Conservation (phyloP, 2,888 invertebrate species). For the Eubasilissa splendida region DNA sequence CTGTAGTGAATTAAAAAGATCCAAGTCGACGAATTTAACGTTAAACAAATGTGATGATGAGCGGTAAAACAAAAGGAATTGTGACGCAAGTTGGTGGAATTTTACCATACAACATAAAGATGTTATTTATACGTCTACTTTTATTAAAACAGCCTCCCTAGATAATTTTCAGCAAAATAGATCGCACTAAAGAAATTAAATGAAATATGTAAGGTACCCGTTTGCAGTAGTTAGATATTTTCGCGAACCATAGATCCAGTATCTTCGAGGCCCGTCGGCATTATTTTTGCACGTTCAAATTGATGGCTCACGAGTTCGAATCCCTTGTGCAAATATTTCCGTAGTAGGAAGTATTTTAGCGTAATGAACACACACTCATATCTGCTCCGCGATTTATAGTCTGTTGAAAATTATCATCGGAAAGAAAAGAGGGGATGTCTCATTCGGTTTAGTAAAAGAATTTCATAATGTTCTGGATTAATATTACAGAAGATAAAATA, state of each 20-base stretch:
- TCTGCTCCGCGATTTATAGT: background rate
- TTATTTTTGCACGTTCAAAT: background rate
- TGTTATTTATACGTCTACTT: too few species aligned
- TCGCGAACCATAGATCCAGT: background rate
- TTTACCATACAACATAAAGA: too few species aligned
- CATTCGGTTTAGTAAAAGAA: background rate
- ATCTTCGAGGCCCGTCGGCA: background rate
- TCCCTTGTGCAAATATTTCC: constrained; percentile 18
- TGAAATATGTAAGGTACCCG: too few species aligned
- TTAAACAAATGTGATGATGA: too few species aligned
- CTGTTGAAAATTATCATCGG: constrained; percentile 8
- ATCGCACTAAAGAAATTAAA: too few species aligned
- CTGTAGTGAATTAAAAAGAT: too few species aligned
- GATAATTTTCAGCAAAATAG: too few species aligned
- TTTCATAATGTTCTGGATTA: background rate
- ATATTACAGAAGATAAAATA: too few species aligned
- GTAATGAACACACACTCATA: constrained; percentile 9
- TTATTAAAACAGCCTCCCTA: too few species aligned
- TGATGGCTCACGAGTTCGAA: constrained; percentile 9
- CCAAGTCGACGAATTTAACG: too few species aligned
- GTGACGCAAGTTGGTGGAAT: too few species aligned
- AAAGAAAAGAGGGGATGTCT: background rate
- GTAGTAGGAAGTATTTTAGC: background rate
- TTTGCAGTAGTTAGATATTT: background rate
- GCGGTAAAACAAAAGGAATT: too few species aligned